These are phyloP conservation scores for Gobio occitaniae DNA, from an alignment of 2,797 vertebrate species.

Conservation along the genomic window DNA sequence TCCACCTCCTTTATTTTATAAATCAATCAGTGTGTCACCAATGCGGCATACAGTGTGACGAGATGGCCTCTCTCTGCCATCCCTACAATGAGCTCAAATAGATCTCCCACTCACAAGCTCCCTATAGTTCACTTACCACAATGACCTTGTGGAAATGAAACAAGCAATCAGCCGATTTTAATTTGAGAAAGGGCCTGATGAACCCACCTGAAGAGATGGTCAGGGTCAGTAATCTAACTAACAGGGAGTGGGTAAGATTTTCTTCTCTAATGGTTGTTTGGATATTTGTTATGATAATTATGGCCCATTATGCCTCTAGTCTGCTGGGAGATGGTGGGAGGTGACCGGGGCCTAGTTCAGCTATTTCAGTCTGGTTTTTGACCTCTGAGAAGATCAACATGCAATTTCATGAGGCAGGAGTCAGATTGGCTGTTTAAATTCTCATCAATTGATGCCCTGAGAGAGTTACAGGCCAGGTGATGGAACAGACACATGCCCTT, in stretches of 20 bases:
- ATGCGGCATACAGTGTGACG: not conserved
- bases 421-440: not conserved
- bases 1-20: conserved; percentile 37
- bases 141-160: conserved; percentile 56
- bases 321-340: not conserved
- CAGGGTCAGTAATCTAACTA: conserved; percentile 10
- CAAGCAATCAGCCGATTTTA: conserved; percentile 51
- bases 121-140: conserved; percentile 40
- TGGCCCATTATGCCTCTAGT: conserved; percentile 40
- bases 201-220: conserved; percentile 44
- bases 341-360: not conserved
- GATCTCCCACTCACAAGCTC: conserved; percentile 1
- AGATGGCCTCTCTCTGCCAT: conserved; percentile 18
- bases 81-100: conserved; percentile 7
- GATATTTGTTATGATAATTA: conserved; percentile 60
- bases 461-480: not conserved
- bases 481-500: not conserved
- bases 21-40: conserved; percentile 51
- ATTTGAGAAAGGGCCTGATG: conserved; percentile 50
- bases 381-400: conserved; percentile 41
- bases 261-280: conserved; percentile 22
- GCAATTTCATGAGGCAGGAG: conserved; percentile 1
- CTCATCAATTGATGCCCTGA: not conserved
- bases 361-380: conserved; percentile 27
- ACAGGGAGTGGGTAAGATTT: not conserved